Evolutionary conservation across 2,888 invertebrate species (phyloP).

Genomic region (Drosophila nr. medialis): DNA sequence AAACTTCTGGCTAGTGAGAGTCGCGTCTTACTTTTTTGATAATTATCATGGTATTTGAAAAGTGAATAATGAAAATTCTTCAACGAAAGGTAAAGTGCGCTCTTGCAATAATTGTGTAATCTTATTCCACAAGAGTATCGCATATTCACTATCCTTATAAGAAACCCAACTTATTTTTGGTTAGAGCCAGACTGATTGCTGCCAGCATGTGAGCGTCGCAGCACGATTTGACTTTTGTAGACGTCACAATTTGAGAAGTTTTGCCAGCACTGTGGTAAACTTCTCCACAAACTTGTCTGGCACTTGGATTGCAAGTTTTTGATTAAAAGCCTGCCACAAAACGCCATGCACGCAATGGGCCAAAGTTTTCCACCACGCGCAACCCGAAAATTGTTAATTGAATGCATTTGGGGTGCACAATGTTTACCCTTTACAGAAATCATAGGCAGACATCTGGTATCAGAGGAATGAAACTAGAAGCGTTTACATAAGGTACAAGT

Average conservation of each 20-base stretch:
- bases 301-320: slow-evolving; percentile 75
- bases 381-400: slow-evolving; percentile 73
- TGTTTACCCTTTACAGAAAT: slow-evolving; percentile 39
- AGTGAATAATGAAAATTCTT: background rate
- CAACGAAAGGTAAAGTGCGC: background rate
- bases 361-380: slow-evolving; percentile 43
- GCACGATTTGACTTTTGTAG: slow-evolving; percentile 78
- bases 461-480: slow-evolving; percentile 9
- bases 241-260: slow-evolving; percentile 78
- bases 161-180: slow-evolving; percentile 11
- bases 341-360: slow-evolving; percentile 58
- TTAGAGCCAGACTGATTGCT: slow-evolving; percentile 63
- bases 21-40: background rate
- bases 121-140: slow-evolving; percentile 20
- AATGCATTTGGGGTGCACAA: slow-evolving; percentile 60
- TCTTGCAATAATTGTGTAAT: background rate
- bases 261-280: slow-evolving; percentile 59
- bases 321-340: slow-evolving; percentile 72
- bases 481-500: background rate
- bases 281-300: slow-evolving; percentile 68
- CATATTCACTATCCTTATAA: slow-evolving; percentile 7
- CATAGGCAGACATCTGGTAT: slow-evolving; percentile 27
- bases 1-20: background rate
- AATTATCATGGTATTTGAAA: background rate
- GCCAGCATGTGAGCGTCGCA: slow-evolving; percentile 33